Evolutionary conservation across 2,797 vertebrate species (phyloP).

Genomic region (Cygnus olor): DNA sequence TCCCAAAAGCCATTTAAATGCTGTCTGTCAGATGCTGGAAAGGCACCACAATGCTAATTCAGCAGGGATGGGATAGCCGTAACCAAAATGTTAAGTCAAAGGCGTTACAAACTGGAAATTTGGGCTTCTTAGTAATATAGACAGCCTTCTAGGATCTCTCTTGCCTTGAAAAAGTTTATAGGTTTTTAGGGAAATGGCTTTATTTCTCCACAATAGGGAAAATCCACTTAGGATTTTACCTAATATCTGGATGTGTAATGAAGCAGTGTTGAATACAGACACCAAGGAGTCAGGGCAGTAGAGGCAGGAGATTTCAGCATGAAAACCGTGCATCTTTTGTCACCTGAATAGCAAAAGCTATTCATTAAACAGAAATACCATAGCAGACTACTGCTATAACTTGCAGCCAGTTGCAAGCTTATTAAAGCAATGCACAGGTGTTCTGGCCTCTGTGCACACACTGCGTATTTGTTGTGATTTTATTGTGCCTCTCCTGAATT

Average conservation of each 20-base stretch:
- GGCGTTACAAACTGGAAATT: neutral
- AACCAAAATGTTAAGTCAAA: neutral
- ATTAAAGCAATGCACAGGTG: neutral
- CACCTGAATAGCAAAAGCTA: neutral
- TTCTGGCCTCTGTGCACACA: neutral
- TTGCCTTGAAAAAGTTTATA: neutral
- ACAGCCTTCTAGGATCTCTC: neutral
- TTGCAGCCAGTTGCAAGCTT: neutral
- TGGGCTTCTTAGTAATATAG: neutral
- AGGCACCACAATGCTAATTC: neutral
- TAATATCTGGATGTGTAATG: rapidly evolving
- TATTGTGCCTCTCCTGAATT: neutral
- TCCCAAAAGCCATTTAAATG: neutral
- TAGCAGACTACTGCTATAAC: neutral
- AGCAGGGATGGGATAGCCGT: neutral
- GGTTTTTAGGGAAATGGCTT: neutral
- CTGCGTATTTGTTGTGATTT: neutral
- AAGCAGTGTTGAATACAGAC: neutral
- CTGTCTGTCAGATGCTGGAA: neutral
- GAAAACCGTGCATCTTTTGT: neutral
- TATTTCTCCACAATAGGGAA: rapidly evolving
- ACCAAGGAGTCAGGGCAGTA: neutral
- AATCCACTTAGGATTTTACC: neutral
- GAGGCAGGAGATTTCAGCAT: neutral
- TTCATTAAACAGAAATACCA: neutral